Conservation (phyloP, 2,797 vertebrate genomes). For the Cynodonichthys magdalenae region DNA sequence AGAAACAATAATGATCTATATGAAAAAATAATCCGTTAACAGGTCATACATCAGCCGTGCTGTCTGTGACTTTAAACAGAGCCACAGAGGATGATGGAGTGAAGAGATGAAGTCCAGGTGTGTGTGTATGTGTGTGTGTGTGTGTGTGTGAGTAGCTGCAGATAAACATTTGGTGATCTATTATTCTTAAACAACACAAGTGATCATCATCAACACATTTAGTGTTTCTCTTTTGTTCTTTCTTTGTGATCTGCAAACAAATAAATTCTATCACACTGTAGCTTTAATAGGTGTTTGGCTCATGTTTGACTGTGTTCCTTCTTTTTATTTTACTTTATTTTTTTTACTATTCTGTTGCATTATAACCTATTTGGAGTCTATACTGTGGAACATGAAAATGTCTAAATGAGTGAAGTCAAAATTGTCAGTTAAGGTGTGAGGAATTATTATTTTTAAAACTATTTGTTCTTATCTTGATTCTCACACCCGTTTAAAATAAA, state of each 20-base stretch:
- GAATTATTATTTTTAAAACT: too few species aligned
- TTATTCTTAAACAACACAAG: slow-evolving; percentile 14
- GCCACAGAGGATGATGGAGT: slow-evolving; percentile 32
- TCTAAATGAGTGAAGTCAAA: too few species aligned
- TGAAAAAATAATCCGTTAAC: slow-evolving; percentile 26
- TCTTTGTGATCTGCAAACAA: slow-evolving; percentile 5
- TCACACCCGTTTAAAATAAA: too few species aligned
- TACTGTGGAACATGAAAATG: too few species aligned
- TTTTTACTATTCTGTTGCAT: neutral
- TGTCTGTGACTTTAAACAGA: slow-evolving; percentile 28
- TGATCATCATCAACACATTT: slow-evolving; percentile 5
- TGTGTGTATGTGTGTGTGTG: neutral
- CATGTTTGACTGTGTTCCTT: neutral
- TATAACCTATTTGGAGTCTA: too few species aligned
- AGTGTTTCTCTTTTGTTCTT: neutral
- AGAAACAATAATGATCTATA: slow-evolving; percentile 6
- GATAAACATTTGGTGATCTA: slow-evolving; percentile 24
- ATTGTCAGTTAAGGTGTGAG: too few species aligned
- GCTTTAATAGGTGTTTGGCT: neutral
- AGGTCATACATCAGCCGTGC: slow-evolving; percentile 8
- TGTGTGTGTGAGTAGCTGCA: neutral
- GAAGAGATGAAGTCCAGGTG: slow-evolving; percentile 58
- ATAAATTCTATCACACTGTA: slow-evolving; percentile 3
- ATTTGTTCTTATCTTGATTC: too few species aligned
- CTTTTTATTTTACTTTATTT: neutral